Conservation (phyloP, 2,797 vertebrate genomes). For the Platyrinchus mystaceus region DNA sequence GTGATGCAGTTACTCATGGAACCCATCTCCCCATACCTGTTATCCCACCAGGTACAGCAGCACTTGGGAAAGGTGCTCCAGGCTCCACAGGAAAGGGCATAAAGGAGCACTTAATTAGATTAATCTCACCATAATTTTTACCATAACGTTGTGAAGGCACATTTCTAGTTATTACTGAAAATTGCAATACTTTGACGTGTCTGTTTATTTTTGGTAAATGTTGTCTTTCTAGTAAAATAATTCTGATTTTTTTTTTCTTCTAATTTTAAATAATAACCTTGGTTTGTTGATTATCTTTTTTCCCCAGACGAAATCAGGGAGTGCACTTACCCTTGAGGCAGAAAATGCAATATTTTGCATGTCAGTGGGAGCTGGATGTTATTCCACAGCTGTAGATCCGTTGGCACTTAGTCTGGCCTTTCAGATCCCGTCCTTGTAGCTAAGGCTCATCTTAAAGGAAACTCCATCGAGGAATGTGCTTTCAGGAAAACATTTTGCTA, state of each 20-base stretch:
- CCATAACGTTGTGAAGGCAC: neutral
- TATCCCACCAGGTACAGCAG: neutral
- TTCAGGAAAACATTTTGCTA: neutral
- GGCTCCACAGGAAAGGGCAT: neutral
- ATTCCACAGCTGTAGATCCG: neutral
- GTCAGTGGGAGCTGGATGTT: neutral
- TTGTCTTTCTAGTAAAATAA: neutral
- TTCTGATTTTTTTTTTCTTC: neutral
- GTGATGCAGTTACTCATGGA: neutral
- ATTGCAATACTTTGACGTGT: rapidly evolving
- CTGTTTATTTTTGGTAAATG: neutral
- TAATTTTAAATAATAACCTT: neutral
- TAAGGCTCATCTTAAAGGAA: neutral
- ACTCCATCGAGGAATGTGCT: neutral
- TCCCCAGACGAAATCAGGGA: neutral
- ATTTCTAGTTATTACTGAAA: neutral
- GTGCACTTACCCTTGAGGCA: neutral
- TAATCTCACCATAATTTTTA: neutral
- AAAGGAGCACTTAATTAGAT: conserved; percentile 10
- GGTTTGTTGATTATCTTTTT: neutral
- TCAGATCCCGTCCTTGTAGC: neutral
- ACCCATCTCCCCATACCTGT: neutral
- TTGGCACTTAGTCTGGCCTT: neutral
- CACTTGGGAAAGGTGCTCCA: neutral
- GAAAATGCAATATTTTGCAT: conserved; percentile 1